Base-by-base conservation (phyloP, 2,888 invertebrate species). In the Morpho achilles region DNA sequence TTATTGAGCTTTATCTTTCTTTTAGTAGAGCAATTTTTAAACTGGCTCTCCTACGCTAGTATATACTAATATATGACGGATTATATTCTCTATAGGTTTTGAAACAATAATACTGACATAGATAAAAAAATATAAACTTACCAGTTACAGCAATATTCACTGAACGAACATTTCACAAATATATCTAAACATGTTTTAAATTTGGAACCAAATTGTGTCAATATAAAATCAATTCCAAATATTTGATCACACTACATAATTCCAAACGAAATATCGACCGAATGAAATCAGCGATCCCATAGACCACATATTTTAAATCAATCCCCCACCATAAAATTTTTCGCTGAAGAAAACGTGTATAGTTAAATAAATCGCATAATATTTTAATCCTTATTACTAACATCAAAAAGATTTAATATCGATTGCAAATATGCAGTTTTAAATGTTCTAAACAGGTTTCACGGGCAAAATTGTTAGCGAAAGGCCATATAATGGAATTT, bases 391-490 rank as follows among this genome's bases (percentile, higher is more conserved):
- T 56, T 68, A 61, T 50, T 8, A 0, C 0, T 0, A 41, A n/a
- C 1, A 1, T 0, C 3, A 53, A 58, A 66, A 58, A 53, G 57
- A n/a, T 54, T 32, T 46, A 66, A 8, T 56, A 52, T 64, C 10
- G 55, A 50, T 53, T 53, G 49, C 7, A 46, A 16, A 53, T 51
- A 46, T 53, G 44, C 43, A 49, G 41, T 48, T 51, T 41, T 9
- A 41, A 56, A 47, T 45, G 48, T 55, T n/a, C 46, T 50, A 67
- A 67, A 67, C 67, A 60, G 63, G 68, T 69, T n/a, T 62, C 59
- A 60, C 56, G 61, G 51, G 53, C 59, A 62, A 68, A 61, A 69
- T 70, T 71, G 67, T 71, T 66, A 67, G 63, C 65, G 60, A 55
- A 62, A 67, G 57, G 61, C 69, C 67, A 55, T 68, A 65, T 64